Evolutionary conservation across 1,140 invertebrate species (phyloP).

Genomic region (Brevipalpus yothersi): DNA sequence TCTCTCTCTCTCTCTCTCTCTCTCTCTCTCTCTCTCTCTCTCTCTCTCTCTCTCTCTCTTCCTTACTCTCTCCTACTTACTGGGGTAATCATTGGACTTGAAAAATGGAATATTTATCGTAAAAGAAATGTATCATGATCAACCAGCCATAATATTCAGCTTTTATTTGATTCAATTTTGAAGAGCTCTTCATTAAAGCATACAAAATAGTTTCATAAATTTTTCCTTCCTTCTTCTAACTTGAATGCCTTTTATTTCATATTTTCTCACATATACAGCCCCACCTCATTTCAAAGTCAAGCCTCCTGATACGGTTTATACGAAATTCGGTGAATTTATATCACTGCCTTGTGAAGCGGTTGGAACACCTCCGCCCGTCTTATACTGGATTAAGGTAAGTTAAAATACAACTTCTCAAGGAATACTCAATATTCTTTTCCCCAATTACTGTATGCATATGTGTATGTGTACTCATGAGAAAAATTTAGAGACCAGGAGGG

Average conservation of each 20-base stretch:
- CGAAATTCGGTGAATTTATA: conserved; percentile 78
- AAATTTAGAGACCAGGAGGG: no score
- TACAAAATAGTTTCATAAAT: not conserved
- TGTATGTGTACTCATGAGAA: no score
- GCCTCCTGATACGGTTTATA: conserved; percentile 78
- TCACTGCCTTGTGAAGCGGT: conserved; percentile 83
- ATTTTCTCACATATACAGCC: conserved; percentile 20
- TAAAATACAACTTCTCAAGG: not conserved
- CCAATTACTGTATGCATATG: not conserved
- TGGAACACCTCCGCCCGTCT: conserved; percentile 29
- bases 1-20: no score
- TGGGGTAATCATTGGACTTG: no score
- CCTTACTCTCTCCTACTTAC: no score
- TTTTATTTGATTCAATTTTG: no score
- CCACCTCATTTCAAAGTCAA: conserved; percentile 75
- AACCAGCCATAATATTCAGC: no score
- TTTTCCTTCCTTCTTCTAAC: not conserved
- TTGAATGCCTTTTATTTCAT: not conserved
- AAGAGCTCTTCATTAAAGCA: no score
- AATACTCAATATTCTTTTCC: not conserved
- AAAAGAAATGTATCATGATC: no score
- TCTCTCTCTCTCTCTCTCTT: no score
- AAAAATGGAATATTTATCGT: no score
- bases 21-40: no score
- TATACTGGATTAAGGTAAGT: conserved; percentile 16